Evolutionary conservation across 2,797 vertebrate species (phyloP).

Genomic region (Ataeniobius toweri): DNA sequence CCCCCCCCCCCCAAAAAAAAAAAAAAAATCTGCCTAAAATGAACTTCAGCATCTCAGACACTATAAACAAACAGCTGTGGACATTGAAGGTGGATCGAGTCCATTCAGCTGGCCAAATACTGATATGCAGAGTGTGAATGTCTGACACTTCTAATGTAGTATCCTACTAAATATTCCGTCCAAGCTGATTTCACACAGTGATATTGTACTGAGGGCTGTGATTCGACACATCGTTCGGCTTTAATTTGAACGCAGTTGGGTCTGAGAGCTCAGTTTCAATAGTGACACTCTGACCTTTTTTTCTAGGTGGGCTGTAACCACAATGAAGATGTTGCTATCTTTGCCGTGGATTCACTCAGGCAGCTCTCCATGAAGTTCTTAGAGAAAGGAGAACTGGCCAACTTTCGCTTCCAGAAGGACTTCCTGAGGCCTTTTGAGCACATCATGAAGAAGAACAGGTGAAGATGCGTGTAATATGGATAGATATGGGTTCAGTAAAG

Average conservation of each 20-base stretch:
- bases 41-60: too few relatives aligned
- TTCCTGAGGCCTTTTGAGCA: conserved; percentile 98
- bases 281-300: not conserved
- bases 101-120: too few relatives aligned
- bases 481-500: not conserved
- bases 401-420: conserved; percentile 99
- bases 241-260: not conserved
- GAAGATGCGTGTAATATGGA: conserved; percentile 38
- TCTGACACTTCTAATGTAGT: too few relatives aligned
- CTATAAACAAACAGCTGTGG: too few relatives aligned
- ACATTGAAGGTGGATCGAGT: too few relatives aligned
- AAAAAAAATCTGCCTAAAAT: too few relatives aligned
- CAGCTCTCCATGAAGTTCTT: conserved; percentile 99
- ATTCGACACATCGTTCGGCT: too few relatives aligned
- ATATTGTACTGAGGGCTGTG: too few relatives aligned
- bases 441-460: conserved; percentile 99
- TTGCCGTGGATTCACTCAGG: conserved; percentile 96
- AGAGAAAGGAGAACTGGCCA: conserved; percentile 97
- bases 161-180: too few relatives aligned
- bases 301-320: conserved; percentile 96
- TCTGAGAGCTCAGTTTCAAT: not conserved
- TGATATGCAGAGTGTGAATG: too few relatives aligned
- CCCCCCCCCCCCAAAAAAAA: too few relatives aligned
- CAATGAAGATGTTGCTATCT: conserved; percentile 98
- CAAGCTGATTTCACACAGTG: too few relatives aligned